Evolutionary conservation across 2,113 vertebrate species (phyloP), one percentile per base, ranked within the genome.

Genomic region (Myocastor coypus): DNA sequence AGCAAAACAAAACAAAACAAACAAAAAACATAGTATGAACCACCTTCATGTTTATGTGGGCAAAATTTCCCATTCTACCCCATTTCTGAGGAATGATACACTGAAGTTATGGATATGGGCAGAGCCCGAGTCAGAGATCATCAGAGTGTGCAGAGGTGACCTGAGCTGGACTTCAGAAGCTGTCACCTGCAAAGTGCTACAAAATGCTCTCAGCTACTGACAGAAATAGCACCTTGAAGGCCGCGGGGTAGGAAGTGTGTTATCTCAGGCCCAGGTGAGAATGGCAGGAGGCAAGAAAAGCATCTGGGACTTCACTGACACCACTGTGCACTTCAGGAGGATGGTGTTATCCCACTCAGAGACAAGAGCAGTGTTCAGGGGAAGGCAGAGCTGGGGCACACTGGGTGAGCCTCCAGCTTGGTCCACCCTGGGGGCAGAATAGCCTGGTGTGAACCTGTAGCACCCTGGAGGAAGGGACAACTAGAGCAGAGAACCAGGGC

Each of bases 21-120:
- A n/a, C 83, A 59, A 55, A 55, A 55, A 55, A 55, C 1, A 7
- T 0, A 64, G 37, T 32, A 78, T 40, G 22, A 37, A 52, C 34
- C 6, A 42, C 28, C 7, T 12, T 66, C 66, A n/a, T 16, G 34
- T 22, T 64, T 26, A 34, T 8, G 17, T 2, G 26, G 40, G 73
- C 55, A 73, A 30, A 55, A 64, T 52, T 52, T 24, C 52, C 81
- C 73, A 40, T 61, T 50, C 20, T 8, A 42, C 63, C 4, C 55
- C 46, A 12, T 40, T 80, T 28, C 52, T 42, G 20, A 75, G 32
- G 5, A 5, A 0, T 5, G 89, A 77, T 20, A 30, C 52, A 66
- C 19, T 28, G 6, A 32, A 32, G 59, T 3, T 68, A n/a, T 2
- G 40, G 42, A 7, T 5, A 3, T 0, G 0, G n/a, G 10, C 40